Evolutionary conservation across 2,113 vertebrate genomes (phyloP), one percentile per base, ranked within the genome.

Genomic region (Engraulis encrasicolus): DNA sequence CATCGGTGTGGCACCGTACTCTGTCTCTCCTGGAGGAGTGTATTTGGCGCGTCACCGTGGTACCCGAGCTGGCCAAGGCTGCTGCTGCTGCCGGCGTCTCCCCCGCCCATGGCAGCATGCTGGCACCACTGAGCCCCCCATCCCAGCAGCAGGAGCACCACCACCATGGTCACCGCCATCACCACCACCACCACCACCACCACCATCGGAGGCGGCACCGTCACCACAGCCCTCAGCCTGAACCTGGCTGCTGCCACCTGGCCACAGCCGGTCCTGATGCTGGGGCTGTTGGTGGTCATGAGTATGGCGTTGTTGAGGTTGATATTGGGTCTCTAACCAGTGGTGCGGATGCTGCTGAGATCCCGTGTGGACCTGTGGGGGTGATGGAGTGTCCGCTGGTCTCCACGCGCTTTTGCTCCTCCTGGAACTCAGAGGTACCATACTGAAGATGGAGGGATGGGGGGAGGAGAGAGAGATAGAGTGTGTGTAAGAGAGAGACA

Each of bases 391-490:
- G 85, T 82, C 81, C 88, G 1, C 82, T 86, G 78, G 38, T 79
- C 31, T 87, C 82, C 18, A 49, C 77, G 52, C 81, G 78, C 34
- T 49, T 50, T 45, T 78, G 37, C 49, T 80, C 78, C 78, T 88
- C 88, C 87, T 92, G 93, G 93, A 92, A 92, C 0, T 54, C 78
- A 45, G 91, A 95, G 94, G 94, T 95, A 93, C 15, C 80, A 34
- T n/a, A 34, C 9, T 2, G 71, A 54, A 17, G 17, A 20, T 19
- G 50, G 19, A 79, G 37, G 52, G 6, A 1, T 74, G 9, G 77
- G 37, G 34, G 40, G 17, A 50, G 6, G 50, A 52, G 15, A 45
- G 52, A 61, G 38, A 2, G 4, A 34, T 31, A 52, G 40, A 45
- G 40, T 5, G 40, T 5, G 4, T 9, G 9, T 9, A 45, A 45